These are phyloP conservation scores for Yponomeuta sedellus DNA, from an alignment of 2,888 invertebrate genomes.

Conservation along the genomic window DNA sequence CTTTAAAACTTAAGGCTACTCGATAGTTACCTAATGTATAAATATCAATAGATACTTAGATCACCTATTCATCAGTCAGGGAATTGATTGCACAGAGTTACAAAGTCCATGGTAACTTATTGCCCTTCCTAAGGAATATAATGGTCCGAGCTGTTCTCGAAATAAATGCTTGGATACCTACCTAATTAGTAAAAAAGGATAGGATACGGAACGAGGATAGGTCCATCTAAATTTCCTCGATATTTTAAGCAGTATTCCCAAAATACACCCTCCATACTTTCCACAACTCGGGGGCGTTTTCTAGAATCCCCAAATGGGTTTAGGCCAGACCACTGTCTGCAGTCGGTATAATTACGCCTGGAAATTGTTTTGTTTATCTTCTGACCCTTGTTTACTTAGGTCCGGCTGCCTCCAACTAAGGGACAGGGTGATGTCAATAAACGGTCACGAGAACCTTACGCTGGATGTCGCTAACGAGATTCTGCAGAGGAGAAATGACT, in stretches of 20 bases:
- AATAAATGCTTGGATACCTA: no score
- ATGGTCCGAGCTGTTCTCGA: no score
- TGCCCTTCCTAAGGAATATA: no score
- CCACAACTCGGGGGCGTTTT: not conserved
- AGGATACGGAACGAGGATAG: no score
- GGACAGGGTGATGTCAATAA: slow-evolving; percentile 90
- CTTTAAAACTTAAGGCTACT: no score
- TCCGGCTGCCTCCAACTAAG: slow-evolving; percentile 86
- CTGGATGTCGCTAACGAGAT: slow-evolving; percentile 78
- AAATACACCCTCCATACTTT: not conserved
- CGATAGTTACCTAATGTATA: no score
- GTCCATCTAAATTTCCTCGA: no score
- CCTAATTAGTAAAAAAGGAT: no score
- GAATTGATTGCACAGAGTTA: no score
- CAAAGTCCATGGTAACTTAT: no score
- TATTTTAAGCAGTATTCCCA: not conserved
- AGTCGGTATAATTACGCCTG: not conserved
- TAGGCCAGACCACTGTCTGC: not conserved
- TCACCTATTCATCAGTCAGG: no score
- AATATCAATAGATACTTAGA: no score
- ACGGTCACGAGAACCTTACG: slow-evolving; percentile 83
- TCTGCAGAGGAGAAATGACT: slow-evolving; percentile 74
- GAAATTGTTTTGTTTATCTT: not conserved
- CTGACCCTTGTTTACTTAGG: slow-evolving; percentile 46
- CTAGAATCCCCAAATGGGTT: not conserved